Base-by-base conservation (phyloP, 2,888 invertebrate genomes). In the Drosophila multiciliata region DNA sequence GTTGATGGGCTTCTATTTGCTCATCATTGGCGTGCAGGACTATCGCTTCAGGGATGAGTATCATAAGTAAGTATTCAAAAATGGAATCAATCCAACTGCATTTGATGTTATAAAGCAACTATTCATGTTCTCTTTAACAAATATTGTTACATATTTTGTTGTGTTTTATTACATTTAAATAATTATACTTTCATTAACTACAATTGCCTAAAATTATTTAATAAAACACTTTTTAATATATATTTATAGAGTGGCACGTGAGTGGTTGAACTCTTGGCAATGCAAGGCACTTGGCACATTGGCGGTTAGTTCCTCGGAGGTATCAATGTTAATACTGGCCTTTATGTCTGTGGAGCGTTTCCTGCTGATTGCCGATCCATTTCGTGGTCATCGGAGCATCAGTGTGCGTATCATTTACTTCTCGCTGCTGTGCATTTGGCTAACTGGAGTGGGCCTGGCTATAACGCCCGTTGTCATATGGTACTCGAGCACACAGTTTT, bases 281-380 rank as follows among this genome's bases (percentile, higher is more conserved):
- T 96, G 96, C 91, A 95, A 94, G 0, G 84, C 94, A 1, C 93
- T 94, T 38, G 96, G 96, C 36, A 93, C 95, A 6, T 80, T 95
- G 40, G 96, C 96, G 0, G 95, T 96, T 92, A 94, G 94, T 29
- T 96, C 96, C 1, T 95, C 95, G 3, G 96, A 96, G 93, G 95
- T 95, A 2, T 96, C 96, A 9, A 94, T 96, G 90, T 91, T 96
- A 48, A 95, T 96, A 67, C 91, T 96, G 75, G 94, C 95, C 2
- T 95, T 95, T 86, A 95, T 96, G 94, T 95, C 96, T 1, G 91
- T 96, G 79, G 96, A 96, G 80, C 93, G 96, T 78, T 96, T 95
- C 89, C 91, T 95, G 73, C 91, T 95, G 61, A 95, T 96, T 75
- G 95, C 94, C 1, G 94, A 94, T 83, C 95, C 95, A 0, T 94